Evolutionary conservation across 2,113 vertebrate genomes (phyloP), one percentile per base, ranked within the genome.

Genomic region (Prolemur simus): DNA sequence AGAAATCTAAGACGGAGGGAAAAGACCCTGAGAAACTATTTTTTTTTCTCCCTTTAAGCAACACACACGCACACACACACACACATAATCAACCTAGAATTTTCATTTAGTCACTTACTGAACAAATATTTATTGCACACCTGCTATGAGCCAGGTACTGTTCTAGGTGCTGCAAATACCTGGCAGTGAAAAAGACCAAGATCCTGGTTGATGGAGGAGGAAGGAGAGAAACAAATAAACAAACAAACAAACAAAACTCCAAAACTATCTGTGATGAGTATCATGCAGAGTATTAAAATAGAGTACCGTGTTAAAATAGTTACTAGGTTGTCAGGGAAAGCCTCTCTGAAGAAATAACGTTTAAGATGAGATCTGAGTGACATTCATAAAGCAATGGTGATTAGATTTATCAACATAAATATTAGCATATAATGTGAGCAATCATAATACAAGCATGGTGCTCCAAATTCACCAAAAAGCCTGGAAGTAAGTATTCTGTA

Each of bases 211-310:
- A 77, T 58, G n/a, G 96, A 95, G 45, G 18, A n/a, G 11, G 42
- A 87, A n/a, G 14, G 32, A 90, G 56, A 76, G 39, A 83, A 17
- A 91, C 54, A 92, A 86, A 54, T 15, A 60, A 78, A 69, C 54
- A 83, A 90, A 95, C 54, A 83, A 90, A 95, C 5, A 85, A 82
- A 76, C 42, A 80, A 88, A 87, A 91, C 29, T 39, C 37, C 29
- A 76, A 81, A 92, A 73, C 73, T 63, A 74, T 60, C 92, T 23
- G 6, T 60, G 37, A 32, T n/a, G 37, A 85, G 66, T 82, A 73
- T 23, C 81, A 92, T 10, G 20, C 15, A 87, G 32, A 97, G 37
- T 92, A 94, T 95, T 84, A 84, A 95, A 97, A 89, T 45, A 92
- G 14, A 32, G 18, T 60, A 64, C 1, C 32, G 32, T 74, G 47